Evolutionary conservation across 2,113 vertebrate species (phyloP).

Genomic region (Columba janthina): DNA sequence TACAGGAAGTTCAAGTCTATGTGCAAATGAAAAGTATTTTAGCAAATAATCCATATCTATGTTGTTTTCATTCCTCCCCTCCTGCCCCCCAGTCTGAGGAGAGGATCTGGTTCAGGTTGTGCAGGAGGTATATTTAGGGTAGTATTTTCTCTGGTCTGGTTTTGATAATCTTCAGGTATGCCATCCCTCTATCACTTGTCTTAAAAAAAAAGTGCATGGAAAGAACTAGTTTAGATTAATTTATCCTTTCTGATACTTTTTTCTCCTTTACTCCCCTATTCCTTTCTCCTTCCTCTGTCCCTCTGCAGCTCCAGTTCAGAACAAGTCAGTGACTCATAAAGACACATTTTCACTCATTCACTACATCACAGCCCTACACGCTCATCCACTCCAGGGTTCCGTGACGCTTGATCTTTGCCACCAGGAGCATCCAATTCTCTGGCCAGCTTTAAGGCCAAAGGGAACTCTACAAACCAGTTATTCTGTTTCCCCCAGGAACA

Average conservation of each 20-base stretch:
- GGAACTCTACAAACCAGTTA: conserved; percentile 63
- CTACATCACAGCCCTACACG: conserved; percentile 50
- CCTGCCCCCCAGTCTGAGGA: neutral
- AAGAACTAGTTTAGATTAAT: conserved; percentile 2
- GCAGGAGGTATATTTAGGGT: neutral
- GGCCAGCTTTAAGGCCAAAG: conserved; percentile 57
- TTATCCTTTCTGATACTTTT: neutral
- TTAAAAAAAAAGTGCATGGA: neutral
- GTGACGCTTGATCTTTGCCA: conserved; percentile 62
- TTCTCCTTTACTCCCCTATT: neutral
- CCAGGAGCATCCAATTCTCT: conserved; percentile 54
- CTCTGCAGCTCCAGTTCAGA: conserved; percentile 40
- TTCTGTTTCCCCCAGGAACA: conserved; percentile 69
- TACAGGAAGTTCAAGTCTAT: neutral
- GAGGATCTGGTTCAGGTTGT: neutral
- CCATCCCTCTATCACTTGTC: neutral
- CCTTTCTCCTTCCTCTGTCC: neutral
- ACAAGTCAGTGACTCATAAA: conserved; percentile 63
- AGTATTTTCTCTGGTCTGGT: neutral
- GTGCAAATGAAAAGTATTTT: neutral
- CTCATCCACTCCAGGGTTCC: conserved; percentile 42
- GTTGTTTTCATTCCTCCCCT: neutral
- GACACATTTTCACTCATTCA: conserved; percentile 51
- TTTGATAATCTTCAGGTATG: neutral
- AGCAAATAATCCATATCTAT: neutral